These are phyloP conservation scores for Brachionus angularis DNA, from an alignment of 1,140 invertebrate genomes.

Conservation along the genomic window DNA sequence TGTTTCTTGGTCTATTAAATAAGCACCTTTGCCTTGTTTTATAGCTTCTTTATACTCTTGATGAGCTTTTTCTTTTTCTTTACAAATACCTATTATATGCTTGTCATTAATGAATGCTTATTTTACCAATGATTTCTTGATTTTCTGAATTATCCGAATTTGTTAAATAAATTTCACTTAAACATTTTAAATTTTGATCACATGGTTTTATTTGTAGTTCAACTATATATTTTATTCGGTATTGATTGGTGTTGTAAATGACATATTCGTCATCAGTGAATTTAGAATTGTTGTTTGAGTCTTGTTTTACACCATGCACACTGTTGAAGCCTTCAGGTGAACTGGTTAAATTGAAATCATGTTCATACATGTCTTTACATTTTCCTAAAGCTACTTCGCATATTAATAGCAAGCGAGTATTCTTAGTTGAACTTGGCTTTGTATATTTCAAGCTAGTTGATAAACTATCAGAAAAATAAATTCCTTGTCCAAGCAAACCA, in stretches of 20 bases:
- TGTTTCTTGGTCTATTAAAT: constrained; percentile 59
- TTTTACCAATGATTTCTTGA: no score
- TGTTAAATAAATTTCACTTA: no score
- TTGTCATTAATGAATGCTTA: constrained; percentile 59
- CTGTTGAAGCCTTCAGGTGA: constrained; percentile 54
- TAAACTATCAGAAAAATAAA: constrained; percentile 55
- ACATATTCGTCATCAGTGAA: constrained; percentile 57
- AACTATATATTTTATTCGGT: constrained; percentile 53
- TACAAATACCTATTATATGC: constrained; percentile 59
- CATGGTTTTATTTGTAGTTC: no score
- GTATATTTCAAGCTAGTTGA: constrained; percentile 47
- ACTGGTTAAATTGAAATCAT: constrained; percentile 2
- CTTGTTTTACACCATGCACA: constrained; percentile 51
- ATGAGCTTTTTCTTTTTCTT: constrained; percentile 59
- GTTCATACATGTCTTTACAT: constrained; percentile 45
- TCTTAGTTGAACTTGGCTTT: constrained; percentile 5
- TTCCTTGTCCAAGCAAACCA: constrained; percentile 54
- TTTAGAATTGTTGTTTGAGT: constrained; percentile 46
- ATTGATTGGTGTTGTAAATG: constrained; percentile 53
- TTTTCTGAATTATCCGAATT: no score
- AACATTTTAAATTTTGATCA: no score
- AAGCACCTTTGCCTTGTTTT: constrained; percentile 59
- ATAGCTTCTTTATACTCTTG: constrained; percentile 59
- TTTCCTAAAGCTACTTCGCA: constrained; percentile 54
- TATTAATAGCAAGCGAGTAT: constrained; percentile 52